These are phyloP conservation scores for Eriosoma lanigerum DNA, from an alignment of 1,140 invertebrate genomes.

Conservation along the genomic window DNA sequence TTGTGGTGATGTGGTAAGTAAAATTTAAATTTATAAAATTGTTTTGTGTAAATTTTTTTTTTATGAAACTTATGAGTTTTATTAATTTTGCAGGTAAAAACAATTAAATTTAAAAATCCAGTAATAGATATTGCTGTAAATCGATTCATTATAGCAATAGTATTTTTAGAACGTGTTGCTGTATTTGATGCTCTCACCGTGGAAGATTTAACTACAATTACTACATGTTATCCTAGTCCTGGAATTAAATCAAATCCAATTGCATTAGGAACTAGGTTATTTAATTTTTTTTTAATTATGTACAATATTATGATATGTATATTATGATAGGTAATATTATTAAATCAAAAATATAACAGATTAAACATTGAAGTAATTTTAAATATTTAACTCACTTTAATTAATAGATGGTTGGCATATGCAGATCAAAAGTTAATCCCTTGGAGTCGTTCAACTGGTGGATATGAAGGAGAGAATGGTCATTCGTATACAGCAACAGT, in stretches of 20 bases:
- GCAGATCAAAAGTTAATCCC: constrained; percentile 65
- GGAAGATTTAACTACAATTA: constrained; percentile 82
- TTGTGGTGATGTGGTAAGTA: constrained; percentile 79
- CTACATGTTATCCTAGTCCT: constrained; percentile 85
- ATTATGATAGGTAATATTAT: too few species aligned
- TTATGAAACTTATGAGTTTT: background rate
- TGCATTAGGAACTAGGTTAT: constrained; percentile 73
- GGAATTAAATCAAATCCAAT: constrained; percentile 86
- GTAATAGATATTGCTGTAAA: constrained; percentile 86
- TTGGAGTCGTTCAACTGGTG: constrained; percentile 65
- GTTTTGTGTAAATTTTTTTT: background rate
- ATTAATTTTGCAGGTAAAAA: constrained; percentile 67
- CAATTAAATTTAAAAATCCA: constrained; percentile 88
- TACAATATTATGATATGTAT: too few species aligned
- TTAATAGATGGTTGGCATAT: constrained; percentile 63
- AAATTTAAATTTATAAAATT: background rate
- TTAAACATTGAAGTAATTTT: too few species aligned
- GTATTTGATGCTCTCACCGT: constrained; percentile 87
- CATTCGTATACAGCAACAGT: constrained; percentile 94
- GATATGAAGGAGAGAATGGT: constrained; percentile 65
- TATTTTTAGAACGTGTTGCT: constrained; percentile 85
- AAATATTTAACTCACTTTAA: too few species aligned
- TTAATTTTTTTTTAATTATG: background rate
- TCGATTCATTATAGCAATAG: constrained; percentile 77
- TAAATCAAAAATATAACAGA: too few species aligned